Base-by-base conservation (phyloP, 2,888 invertebrate genomes). In the Erebia epiphron region DNA sequence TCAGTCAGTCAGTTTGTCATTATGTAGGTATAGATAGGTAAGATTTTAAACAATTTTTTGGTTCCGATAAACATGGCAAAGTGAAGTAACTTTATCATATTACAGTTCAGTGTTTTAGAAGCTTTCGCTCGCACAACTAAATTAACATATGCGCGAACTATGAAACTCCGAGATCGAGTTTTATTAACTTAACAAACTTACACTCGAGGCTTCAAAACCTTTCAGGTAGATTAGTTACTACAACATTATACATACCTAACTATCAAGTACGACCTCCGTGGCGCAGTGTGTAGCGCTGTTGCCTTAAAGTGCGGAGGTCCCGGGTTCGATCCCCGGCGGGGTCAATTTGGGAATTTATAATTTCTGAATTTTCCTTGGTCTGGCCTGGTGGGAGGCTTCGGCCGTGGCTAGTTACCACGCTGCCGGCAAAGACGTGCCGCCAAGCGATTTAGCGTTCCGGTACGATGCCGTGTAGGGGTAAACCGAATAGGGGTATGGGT, bases 81-180 rank as follows among this genome's bases (percentile, higher is more conserved):
- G n/a, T 50, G 14, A 50, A 50, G 50, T 50, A 7, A 50, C 50
- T 8, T 8, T 50, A 50, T 50, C n/a, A 50, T n/a, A 50, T n/a
- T 50, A n/a, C 50, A 50, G 50, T 50, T n/a, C 49, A 50, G 8
- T n/a, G n/a, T 50, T 50, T 50, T n/a, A 50, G 50, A 50, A 50
- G 50, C n/a, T 50, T 50, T 50, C n/a, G 50, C 50, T 50, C 50
- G 8, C 50, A 7, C 8, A n/a, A 16, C 14, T 8, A 50, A 7
- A 50, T 50, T 50, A n/a, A 50, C 50, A 7, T 50, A 50, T n/a
- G 50, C n/a, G 50, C n/a, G n/a, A 50, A n/a, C 50, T 50, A 14
- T 50, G 49, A 13, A 49, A 49, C 49, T 49, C 13, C 14, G 50
- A 50, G 50, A 50, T n/a, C 50, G 50, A n/a, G 50, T 50, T 50